Percentiles rank a stretch among this genome's conserved stretches.
phyloP scores from a whole-genome alignment of 2,797 vertebrate genomes.

The Poeciliopsis paucimaculata region DNA sequence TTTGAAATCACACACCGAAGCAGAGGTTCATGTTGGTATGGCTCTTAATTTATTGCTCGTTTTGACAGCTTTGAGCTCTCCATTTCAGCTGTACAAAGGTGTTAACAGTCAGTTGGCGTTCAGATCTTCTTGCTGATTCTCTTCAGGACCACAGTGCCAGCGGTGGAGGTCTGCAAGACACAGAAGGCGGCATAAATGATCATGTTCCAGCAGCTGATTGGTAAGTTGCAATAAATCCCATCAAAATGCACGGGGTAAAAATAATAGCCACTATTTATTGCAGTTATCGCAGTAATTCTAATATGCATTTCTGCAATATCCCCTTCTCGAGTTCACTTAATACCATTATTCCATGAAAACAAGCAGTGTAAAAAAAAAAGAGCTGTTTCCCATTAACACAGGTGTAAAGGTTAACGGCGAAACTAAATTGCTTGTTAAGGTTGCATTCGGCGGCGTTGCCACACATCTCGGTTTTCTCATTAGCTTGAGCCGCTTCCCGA shows the following conservation, averaged over 20 bases:
- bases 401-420: neutral
- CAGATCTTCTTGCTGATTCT: constrained; percentile 83
- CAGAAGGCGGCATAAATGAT: neutral
- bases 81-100: constrained; percentile 25
- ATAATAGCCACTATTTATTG: neutral
- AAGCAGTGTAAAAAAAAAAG: neutral
- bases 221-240: neutral
- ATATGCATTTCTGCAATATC: neutral
- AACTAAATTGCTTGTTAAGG: neutral
- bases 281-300: neutral
- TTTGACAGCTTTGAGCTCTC: constrained; percentile 33
- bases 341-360: neutral
- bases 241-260: neutral
- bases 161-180: constrained; percentile 72
- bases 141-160: constrained; percentile 70
- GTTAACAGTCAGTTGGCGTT: constrained; percentile 35
- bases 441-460: constrained; percentile 1
- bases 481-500: constrained; percentile 9
- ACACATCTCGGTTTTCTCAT: constrained; percentile 15
- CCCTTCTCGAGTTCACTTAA: neutral
- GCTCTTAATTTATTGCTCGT: constrained; percentile 57
- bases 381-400: neutral
- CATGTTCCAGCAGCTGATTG: neutral
- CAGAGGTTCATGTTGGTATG: constrained; percentile 24
- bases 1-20: neutral